Evolutionary conservation across 2,888 invertebrate species (phyloP), one percentile per base, ranked within the genome.

Genomic region (Agrotis exclamationis): DNA sequence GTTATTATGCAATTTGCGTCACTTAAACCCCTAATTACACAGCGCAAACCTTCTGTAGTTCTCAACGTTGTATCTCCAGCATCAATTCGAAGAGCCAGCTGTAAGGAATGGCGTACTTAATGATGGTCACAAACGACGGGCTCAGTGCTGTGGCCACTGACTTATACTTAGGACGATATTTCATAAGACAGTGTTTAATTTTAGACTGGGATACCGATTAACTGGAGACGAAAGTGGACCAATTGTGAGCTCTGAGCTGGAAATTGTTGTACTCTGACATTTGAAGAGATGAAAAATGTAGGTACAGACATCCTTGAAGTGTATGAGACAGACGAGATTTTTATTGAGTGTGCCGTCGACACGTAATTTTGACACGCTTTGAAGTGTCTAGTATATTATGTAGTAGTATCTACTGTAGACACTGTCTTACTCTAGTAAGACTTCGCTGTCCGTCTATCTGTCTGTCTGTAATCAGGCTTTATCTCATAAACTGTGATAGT

Each of bases 31-130:
- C 39, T 39, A 39, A 39, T 39, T 39, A 39, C 2, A 11, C 39
- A 39, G 39, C 39, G 39, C 39, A 39, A 14, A 47, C 18, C 57
- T 75, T 73, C 66, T 73, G 45, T 9, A 20, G 0, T 3, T 22
- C 0, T 39, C 1, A 7, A 13, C 16, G 5, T 39, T 2, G 1
- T 20, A 18, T 24, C 20, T 18, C 13, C 39, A 66, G 57, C 51
- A 75, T 68, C 70, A 76, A 84, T 84, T 84, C 68, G 65, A 68
- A 73, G 82, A 79, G 77, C 72, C 84, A 84, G 83, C 84, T 83
- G 84, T 65, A 57, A 47, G 57, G 47, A 83, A 83, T 82, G 72
- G 79, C 65, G 22, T 78, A 63, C 80, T 65, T 78, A 80, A 78
- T 80, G 76, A 77, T 75, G 70, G 80, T 75, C 78, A 75, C 64